These are phyloP conservation scores for Semnornis frantzii DNA, from an alignment of 2,113 vertebrate genomes.

Conservation along the genomic window DNA sequence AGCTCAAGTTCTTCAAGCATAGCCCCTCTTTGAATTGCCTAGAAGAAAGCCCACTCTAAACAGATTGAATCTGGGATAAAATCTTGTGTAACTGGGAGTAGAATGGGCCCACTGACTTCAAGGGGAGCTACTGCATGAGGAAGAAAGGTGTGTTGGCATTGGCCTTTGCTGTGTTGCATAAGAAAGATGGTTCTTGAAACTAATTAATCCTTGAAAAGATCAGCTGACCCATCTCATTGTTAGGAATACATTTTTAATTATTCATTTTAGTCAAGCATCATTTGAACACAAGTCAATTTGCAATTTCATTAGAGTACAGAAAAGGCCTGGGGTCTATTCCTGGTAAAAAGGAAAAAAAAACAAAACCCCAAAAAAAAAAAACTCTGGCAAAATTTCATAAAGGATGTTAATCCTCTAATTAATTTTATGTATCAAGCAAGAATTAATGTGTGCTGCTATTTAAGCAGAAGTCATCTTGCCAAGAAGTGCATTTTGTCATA, in stretches of 20 bases:
- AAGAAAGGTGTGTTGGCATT: constrained; percentile 25
- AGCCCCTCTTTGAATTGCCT: neutral
- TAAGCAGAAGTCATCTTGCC: constrained; percentile 74
- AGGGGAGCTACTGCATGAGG: neutral
- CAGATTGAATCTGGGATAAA: constrained; percentile 14
- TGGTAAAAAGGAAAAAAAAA: constrained; percentile 63
- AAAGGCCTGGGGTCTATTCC: constrained; percentile 78
- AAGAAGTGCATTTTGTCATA: constrained; percentile 82
- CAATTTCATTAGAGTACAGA: constrained; percentile 81
- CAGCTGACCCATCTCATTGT: constrained; percentile 76
- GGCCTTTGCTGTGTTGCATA: constrained; percentile 45
- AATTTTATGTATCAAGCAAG: constrained; percentile 79
- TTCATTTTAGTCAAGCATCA: constrained; percentile 82
- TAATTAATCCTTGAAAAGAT: constrained; percentile 80
- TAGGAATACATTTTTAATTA: constrained; percentile 82
- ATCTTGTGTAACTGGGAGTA: constrained; percentile 8
- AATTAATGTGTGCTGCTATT: constrained; percentile 77
- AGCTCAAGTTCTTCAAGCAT: neutral
- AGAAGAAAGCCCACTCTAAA: neutral
- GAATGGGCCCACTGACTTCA: constrained; percentile 19
- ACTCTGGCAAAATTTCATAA: constrained; percentile 75
- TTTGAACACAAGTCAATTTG: constrained; percentile 85
- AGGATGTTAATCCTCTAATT: constrained; percentile 80
- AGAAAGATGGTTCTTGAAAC: constrained; percentile 69
- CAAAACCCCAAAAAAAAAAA: constrained; percentile 74